Conservation (phyloP, 2,888 invertebrate species). For the Argyresthia albistria region DNA sequence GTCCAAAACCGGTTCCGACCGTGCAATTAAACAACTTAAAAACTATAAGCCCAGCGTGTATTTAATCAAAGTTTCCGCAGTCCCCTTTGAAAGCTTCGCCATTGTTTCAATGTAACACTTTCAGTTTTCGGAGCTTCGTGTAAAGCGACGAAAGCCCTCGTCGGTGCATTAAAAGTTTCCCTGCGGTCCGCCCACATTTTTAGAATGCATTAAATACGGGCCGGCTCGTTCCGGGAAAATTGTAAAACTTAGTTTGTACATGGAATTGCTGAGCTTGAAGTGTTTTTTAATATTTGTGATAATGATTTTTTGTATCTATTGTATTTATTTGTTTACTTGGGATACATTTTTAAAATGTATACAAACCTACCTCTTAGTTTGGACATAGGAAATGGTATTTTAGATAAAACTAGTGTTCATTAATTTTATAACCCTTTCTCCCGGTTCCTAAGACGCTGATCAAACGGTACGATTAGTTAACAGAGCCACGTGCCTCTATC, state of each 20-base stretch:
- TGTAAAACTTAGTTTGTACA: background rate
- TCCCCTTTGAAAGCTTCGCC: background rate
- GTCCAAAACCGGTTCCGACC: no score
- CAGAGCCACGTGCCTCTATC: no score
- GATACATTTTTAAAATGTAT: no score
- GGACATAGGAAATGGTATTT: no score
- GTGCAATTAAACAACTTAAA: no score
- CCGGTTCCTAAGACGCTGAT: no score
- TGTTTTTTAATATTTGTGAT: background rate
- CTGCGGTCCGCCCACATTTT: background rate
- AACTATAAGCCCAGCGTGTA: background rate
- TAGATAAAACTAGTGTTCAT: no score
- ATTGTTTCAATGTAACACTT: background rate
- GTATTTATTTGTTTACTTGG: background rate
- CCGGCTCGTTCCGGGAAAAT: background rate
- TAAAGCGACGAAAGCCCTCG: background rate
- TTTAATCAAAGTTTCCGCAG: background rate
- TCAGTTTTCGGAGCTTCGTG: background rate
- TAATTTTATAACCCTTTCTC: no score
- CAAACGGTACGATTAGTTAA: no score
- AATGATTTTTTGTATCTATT: background rate
- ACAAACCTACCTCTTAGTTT: no score
- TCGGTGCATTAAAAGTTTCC: slow-evolving; percentile 1
- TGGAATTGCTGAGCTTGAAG: background rate
- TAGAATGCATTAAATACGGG: slow-evolving; percentile 3